A percentile compares a stretch with the other conserved stretches of the same genome.
Conservation (phyloP, 1,140 invertebrate genomes). For the Triops longicaudatus region DNA sequence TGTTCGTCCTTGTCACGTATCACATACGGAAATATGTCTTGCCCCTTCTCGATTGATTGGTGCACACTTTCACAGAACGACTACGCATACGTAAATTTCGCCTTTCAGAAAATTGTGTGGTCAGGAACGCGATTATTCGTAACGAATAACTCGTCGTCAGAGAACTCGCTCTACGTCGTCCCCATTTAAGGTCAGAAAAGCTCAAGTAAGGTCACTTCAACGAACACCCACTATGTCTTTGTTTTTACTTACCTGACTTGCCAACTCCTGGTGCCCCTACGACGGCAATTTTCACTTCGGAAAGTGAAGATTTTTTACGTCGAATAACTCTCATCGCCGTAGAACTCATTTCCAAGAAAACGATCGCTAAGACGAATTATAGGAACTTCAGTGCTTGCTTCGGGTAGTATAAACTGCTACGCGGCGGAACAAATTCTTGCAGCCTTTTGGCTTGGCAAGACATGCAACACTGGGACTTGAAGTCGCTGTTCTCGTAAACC, state of each 20-base stretch:
- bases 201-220: no score
- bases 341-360: slow-evolving; percentile 42
- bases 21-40: neutral
- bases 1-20: neutral
- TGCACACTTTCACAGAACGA: neutral
- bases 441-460: slow-evolving; percentile 20
- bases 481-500: neutral
- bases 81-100: no score
- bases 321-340: slow-evolving; percentile 60
- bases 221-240: neutral
- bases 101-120: no score
- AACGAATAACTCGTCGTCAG: no score
- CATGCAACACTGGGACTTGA: neutral
- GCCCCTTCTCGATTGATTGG: neutral
- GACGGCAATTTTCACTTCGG: slow-evolving; percentile 79
- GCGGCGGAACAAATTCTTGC: neutral
- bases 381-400: neutral
- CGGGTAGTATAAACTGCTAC: neutral
- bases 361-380: neutral
- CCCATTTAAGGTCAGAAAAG: no score
- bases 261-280: slow-evolving; percentile 75
- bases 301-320: slow-evolving; percentile 76
- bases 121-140: no score
- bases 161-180: no score
- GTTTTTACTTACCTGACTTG: slow-evolving; percentile 65